A percentile compares a stretch with the other conserved stretches of the same genome.
phyloP scores from a whole-genome alignment of 2,113 vertebrate genomes.

The Egretta garzetta region DNA sequence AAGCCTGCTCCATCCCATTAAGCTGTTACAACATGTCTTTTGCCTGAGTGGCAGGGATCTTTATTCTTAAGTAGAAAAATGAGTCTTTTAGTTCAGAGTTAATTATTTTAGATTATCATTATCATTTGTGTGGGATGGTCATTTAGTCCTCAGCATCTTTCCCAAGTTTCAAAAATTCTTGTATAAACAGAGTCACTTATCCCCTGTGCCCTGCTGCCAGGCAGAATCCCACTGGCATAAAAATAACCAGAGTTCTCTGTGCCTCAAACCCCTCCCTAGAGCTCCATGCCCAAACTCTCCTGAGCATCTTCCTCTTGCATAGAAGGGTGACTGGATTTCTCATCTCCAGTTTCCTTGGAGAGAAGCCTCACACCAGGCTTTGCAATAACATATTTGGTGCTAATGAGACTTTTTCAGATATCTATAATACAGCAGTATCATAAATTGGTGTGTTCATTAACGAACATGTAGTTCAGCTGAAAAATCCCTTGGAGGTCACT shows the following conservation, averaged over 20 bases:
- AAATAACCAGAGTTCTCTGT: fast-evolving
- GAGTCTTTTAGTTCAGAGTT: not conserved
- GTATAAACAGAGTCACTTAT: not conserved
- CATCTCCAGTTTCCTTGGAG: not conserved
- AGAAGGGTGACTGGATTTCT: not conserved
- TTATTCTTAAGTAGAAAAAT: not conserved
- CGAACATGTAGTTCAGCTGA: not conserved
- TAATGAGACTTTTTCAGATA: not conserved
- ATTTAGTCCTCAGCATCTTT: not conserved
- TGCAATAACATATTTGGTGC: not conserved
- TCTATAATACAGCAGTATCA: not conserved
- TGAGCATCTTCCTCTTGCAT: not conserved
- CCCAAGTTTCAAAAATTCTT: not conserved
- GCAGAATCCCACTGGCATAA: not conserved
- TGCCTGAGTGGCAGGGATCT: not conserved
- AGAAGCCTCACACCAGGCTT: not conserved
- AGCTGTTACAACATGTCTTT: not conserved
- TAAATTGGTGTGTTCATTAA: not conserved
- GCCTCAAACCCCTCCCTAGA: not conserved
- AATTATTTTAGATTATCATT: not conserved
- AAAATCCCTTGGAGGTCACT: not conserved
- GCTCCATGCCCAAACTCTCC: not conserved
- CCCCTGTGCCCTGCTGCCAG: not conserved
- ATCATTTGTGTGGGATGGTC: not conserved
- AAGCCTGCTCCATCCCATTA: not conserved